Evolutionary conservation across 2,888 invertebrate species (phyloP).

Genomic region (Helleia helle): DNA sequence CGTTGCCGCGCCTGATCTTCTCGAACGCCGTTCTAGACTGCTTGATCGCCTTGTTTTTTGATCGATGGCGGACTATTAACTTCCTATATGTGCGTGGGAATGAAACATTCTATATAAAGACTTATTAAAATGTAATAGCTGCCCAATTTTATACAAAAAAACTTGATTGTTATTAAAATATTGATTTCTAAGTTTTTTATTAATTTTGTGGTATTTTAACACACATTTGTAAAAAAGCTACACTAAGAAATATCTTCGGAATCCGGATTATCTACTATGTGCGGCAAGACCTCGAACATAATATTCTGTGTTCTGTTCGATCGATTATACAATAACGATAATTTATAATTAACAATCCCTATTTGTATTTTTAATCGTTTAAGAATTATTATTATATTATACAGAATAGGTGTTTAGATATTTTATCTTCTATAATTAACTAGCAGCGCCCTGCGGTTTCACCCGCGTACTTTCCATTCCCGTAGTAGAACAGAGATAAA

Average conservation of each 20-base stretch:
- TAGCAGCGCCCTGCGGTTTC: too few relatives aligned
- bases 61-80: conserved; percentile 34
- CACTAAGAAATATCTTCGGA: not conserved
- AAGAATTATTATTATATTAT: too few relatives aligned
- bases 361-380: too few relatives aligned
- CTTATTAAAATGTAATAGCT: conserved; percentile 11
- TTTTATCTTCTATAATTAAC: too few relatives aligned
- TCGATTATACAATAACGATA: too few relatives aligned
- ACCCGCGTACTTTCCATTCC: too few relatives aligned
- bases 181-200: conserved; percentile 4
- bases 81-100: conserved; percentile 20
- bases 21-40: conserved; percentile 44
- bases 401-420: too few relatives aligned
- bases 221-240: not conserved
- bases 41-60: conserved; percentile 33
- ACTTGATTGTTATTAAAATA: conserved; percentile 7
- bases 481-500: too few relatives aligned
- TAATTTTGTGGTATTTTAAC: conserved; percentile 2
- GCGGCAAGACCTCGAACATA: not conserved
- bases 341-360: too few relatives aligned
- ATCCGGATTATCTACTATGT: conserved; percentile 4
- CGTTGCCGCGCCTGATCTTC: conserved; percentile 54
- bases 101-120: conserved; percentile 11
- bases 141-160: conserved; percentile 12
- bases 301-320: conserved; percentile 3